A percentile compares a stretch with the other conserved stretches of the same genome.
Evolutionary conservation across 1,140 invertebrate genomes (phyloP).

Genomic region (Calycopis cecrops): DNA sequence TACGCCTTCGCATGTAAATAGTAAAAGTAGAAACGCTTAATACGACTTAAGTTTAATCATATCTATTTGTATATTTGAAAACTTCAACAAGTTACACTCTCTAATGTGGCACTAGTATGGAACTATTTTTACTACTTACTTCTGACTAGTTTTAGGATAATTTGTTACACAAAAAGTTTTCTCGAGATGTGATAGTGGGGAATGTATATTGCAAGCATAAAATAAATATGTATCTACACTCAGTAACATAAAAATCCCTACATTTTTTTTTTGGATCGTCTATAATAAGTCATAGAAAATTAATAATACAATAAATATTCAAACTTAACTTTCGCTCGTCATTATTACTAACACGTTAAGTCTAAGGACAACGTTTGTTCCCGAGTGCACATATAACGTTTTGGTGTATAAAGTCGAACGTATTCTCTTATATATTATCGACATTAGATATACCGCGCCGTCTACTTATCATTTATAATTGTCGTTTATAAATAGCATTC

Average conservation of each 20-base stretch:
- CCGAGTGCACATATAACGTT: slow-evolving; percentile 8
- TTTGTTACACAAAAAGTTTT: not conserved
- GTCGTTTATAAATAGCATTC: slow-evolving; percentile 6
- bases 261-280: not conserved
- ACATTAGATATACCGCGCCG: not conserved
- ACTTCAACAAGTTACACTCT: not conserved
- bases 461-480: slow-evolving; percentile 4
- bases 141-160: slow-evolving; percentile 9
- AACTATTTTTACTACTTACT: slow-evolving; percentile 10
- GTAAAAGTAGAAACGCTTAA: not conserved
- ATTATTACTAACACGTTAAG: slow-evolving; percentile 2
- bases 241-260: too few relatives aligned
- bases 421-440: not conserved
- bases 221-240: too few relatives aligned
- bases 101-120: slow-evolving; percentile 6
- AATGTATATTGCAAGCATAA: slow-evolving; percentile 1
- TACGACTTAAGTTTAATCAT: not conserved
- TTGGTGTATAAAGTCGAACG: slow-evolving; percentile 5
- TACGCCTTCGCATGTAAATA: too few relatives aligned
- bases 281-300: not conserved
- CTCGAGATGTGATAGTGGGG: not conserved
- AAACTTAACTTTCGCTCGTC: slow-evolving; percentile 3
- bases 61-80: slow-evolving; percentile 9
- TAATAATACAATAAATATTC: slow-evolving; percentile 5
- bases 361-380: slow-evolving; percentile 6